phyloP scores from a whole-genome alignment of 1,140 invertebrate species.

The Grapholita molesta region DNA sequence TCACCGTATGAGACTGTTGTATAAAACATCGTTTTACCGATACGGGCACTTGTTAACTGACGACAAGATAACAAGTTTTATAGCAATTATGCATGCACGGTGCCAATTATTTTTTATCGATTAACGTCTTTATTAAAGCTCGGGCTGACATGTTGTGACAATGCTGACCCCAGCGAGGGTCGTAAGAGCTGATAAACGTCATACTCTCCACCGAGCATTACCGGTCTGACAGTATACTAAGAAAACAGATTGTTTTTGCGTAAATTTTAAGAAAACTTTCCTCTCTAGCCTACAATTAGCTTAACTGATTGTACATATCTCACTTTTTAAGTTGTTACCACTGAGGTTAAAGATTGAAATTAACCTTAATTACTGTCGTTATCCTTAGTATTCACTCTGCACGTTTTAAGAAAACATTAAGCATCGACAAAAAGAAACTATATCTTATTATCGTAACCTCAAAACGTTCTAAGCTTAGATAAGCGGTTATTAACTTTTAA shows the following conservation, averaged over 20 bases:
- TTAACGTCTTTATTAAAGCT: background rate
- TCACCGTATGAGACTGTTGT: too few relatives aligned
- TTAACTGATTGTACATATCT: too few relatives aligned
- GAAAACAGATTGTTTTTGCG: background rate
- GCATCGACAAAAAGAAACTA: background rate
- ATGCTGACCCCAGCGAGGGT: constrained; percentile 3
- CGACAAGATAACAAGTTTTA: background rate
- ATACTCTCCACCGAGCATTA: background rate
- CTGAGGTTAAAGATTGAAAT: too few relatives aligned
- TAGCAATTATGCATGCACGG: background rate
- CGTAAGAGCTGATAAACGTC: background rate
- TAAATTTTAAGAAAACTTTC: background rate
- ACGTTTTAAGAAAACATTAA: too few relatives aligned
- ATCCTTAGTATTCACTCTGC: too few relatives aligned
- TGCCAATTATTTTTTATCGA: constrained; percentile 14
- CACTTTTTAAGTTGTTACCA: too few relatives aligned
- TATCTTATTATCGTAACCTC: background rate
- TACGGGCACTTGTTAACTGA: background rate
- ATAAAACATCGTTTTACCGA: background rate
- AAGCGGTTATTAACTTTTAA: background rate
- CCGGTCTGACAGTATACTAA: background rate
- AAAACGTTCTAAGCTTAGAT: background rate
- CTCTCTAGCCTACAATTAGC: too few relatives aligned
- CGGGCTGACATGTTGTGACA: background rate
- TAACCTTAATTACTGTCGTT: too few relatives aligned